Evolutionary conservation across 2,797 vertebrate species (phyloP).

Genomic region (Pseudocheirus occidentalis): DNA sequence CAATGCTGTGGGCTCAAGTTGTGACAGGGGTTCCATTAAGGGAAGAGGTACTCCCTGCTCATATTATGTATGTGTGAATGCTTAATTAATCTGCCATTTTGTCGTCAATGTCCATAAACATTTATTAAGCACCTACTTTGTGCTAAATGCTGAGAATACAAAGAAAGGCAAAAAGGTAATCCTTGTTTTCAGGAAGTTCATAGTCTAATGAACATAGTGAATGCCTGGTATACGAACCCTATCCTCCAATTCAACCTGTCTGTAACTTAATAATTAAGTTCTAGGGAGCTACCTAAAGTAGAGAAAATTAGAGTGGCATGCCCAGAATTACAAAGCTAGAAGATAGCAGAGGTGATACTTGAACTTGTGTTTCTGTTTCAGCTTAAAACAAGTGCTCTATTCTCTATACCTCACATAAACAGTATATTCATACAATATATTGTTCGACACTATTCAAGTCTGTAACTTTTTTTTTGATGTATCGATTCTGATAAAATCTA

Average conservation of each 20-base stretch:
- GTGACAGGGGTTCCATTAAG: not conserved
- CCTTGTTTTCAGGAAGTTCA: not conserved
- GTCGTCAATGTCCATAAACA: not conserved
- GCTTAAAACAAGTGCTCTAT: not conserved
- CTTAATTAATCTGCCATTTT: not conserved
- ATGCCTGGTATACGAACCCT: not conserved
- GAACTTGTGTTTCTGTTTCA: not conserved
- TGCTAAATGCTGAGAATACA: not conserved
- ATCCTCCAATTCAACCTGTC: not conserved
- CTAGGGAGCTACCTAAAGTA: not conserved
- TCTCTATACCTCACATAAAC: not conserved
- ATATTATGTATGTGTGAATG: not conserved
- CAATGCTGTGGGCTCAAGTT: not conserved
- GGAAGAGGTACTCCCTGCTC: not conserved
- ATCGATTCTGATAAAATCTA: not conserved
- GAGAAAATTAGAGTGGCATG: not conserved
- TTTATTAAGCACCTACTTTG: not conserved
- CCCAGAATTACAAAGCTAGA: not conserved
- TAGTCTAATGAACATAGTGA: not conserved
- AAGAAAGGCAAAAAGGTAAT: not conserved
- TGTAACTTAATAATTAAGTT: not conserved
- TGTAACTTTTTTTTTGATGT: not conserved
- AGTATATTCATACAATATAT: not conserved
- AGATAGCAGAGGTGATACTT: not conserved
- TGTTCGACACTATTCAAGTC: not conserved